Base-by-base conservation (phyloP, 2,888 invertebrate genomes). In the Clistopyga incitator region DNA sequence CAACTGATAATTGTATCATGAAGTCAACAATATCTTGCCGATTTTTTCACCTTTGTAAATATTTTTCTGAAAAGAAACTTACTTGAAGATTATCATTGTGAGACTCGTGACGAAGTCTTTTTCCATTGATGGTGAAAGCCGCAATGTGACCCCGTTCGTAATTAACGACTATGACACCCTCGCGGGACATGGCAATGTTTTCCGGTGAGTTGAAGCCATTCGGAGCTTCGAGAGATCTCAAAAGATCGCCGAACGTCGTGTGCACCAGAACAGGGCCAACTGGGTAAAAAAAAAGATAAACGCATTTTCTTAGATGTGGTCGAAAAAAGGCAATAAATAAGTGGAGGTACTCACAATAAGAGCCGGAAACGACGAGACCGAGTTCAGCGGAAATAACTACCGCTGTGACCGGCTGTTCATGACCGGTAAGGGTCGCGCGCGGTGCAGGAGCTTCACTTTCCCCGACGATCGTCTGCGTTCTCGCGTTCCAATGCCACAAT, bases 401-500 rank as follows among this genome's bases (percentile, higher is more conserved):
- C 88, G 98, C 98, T 75, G 98, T 97, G 88, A 99, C 97, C 81
- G 98, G 97, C 90, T 98, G 97, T 93, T 99, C 99, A 94, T 99
- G 99, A 0, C 99, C 99, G 0, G 99, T 99, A 25, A 99, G 95
- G 4, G 99, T 98, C 10, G 99, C 99, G 87, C 99, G 95, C 3
- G 99, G 99, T 42, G 99, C 98, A 0, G 99, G 99, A 76, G 97
- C 95, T 90, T 98, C 98, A 20, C 98, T 98, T 93, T 99, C 99
- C 6, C 99, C 99, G 45, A 99, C 98, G 89, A 99, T 98, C 85
- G 98, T 98, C 93, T 99, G 99, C 83, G 98, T 98, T n/a, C 98
- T 95, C 0, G 98, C 98, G 90, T 96, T 99, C 98, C 99, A 99
- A 92, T 99, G 99, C 99, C 99, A 99, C 74, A 99, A 94, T 79